Base-by-base conservation (phyloP, 2,888 invertebrate genomes). In the Pimpla rufipes region DNA sequence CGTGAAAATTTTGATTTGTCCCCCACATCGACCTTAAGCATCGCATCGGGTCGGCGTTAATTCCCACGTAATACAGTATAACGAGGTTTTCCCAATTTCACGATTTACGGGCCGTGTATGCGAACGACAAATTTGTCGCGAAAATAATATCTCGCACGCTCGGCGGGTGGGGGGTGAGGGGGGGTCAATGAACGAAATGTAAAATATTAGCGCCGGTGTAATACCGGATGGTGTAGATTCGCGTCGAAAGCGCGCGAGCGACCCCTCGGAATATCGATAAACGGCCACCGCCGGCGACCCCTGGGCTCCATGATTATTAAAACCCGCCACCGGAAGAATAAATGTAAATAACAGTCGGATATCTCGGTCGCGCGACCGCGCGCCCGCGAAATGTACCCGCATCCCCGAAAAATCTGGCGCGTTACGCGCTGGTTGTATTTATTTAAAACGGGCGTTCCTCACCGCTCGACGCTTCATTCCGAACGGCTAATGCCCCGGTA, bases 331-430 rank as follows among this genome's bases (percentile, higher is more conserved):
- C 66, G 66, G 73, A 83, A 76, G 66, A 83, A 83, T 73, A 79
- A 79, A 79, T 57, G 52, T 83, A 83, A 83, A 83, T 79, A 83
- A 79, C 67, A 83, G 79, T 76, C 67, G 70, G 47, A 73, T 81
- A 76, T 73, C 67, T 74, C 75, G 11, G 42, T 79, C 70, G 66
- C 50, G 18, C 23, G 3, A 4, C n/a, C 13, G 37, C 55, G 37
- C 29, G 29, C 29, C 5, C 29, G 5, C 29, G 5, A 29, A 18
- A 40, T n/a, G 79, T 80, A 73, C 79, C 87, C 86, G 85, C 85
- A 83, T 82, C 81, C 40, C 76, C 47, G 71, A 75, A 75, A 78
- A 80, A 77, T 83, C 75, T 79, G 29, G 29, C 29, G 73, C 68
- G 52, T 77, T 81, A 73, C 68, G 64, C 74, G 77, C 68, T 59